Percentiles rank a stretch among this genome's conserved stretches.
Conservation (phyloP, 2,797 vertebrate species). For the Peromyscus eremicus region DNA sequence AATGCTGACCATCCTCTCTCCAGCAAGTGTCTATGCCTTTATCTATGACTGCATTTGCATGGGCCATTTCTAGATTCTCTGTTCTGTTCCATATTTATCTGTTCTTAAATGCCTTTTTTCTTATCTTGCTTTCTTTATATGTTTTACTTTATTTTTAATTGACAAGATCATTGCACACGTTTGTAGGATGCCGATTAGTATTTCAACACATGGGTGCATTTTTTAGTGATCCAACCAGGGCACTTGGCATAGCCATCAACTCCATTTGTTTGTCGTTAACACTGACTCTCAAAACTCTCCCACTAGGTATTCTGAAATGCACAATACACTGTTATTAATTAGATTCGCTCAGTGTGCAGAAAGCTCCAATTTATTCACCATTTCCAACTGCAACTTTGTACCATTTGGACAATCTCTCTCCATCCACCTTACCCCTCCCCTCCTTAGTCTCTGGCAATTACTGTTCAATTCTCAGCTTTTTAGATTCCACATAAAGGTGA, state of each 20-base stretch:
- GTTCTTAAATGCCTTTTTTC: background rate
- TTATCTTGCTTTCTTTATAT: background rate
- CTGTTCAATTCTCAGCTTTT: background rate
- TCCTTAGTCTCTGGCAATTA: background rate
- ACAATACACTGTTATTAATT: background rate
- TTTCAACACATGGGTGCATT: background rate
- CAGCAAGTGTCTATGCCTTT: background rate
- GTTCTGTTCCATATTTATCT: background rate
- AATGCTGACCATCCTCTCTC: background rate
- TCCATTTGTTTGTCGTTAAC: background rate
- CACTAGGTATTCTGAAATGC: background rate
- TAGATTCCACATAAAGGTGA: background rate
- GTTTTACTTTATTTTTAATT: constrained; percentile 3
- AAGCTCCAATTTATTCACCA: background rate
- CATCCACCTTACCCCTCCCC: background rate
- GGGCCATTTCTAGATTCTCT: background rate
- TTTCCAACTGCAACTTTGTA: background rate
- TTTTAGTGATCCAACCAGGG: background rate
- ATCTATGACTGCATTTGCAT: background rate
- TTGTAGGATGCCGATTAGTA: background rate
- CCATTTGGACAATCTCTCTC: background rate
- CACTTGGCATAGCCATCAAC: background rate
- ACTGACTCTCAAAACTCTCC: background rate
- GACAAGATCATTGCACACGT: background rate
- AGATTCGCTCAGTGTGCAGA: background rate